Base-by-base conservation (phyloP, 2,888 invertebrate genomes). In the Halictus ligatus region DNA sequence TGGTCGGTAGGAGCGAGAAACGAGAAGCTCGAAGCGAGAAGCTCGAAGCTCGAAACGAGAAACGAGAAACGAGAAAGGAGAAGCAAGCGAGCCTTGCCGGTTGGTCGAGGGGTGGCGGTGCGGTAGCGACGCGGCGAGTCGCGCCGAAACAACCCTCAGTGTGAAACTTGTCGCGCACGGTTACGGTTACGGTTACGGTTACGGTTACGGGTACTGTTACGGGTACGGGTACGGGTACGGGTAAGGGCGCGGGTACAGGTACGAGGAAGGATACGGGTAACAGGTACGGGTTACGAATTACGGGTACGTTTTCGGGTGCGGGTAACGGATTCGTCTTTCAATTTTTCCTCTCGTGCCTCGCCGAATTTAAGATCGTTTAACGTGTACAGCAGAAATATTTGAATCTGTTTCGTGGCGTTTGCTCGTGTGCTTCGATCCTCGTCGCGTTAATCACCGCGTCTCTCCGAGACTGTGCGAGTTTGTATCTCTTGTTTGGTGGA, bases 101-200 rank as follows among this genome's bases (percentile, higher is more conserved):
- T 60, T 79, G 81, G 82, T 84, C 87, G 89, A 87, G 88, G 88
- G 89, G 89, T 88, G 88, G 88, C 86, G 71, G 78, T 75, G 86
- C 80, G 75, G 88, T 76, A 78, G 83, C 60, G 69, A 40, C 69
- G 40, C 69, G 69, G 35, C 40, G 69, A 40, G 21, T 77, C 79
- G 84, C 82, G 84, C 80, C 86, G 86, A 86, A 89, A 88, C 89
- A 80, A 86, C 90, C 88, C 89, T 89, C 90, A 91, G 90, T 91
- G 86, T 86, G 80, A 87, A 85, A 87, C 78, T 84, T 83, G 80
- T 81, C 90, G 88, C 86, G 88, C 77, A 54, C 80, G 78, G 83
- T 86, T 67, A 60, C 80, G 80, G 83, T 12, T 21, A 35, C 40
- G 21, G 69, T 35, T 29, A 67, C 64, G 29, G 64, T 35, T 67